A percentile compares a stretch with the other conserved stretches of the same genome.
Evolutionary conservation across 2,113 vertebrate species (phyloP).

Genomic region (Ptilorrhoa leucosticta): DNA sequence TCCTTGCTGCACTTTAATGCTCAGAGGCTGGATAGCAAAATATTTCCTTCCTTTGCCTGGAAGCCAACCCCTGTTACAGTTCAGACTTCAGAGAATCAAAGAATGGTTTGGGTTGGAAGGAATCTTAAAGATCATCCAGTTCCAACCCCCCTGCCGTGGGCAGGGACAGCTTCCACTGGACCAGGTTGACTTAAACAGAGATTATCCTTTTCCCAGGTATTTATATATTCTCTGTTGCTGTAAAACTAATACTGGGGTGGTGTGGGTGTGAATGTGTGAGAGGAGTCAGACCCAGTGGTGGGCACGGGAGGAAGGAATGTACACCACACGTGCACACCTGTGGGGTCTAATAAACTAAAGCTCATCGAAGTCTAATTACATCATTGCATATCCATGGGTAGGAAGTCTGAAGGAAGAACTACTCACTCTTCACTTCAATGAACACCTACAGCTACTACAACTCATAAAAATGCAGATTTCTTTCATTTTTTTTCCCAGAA

Average conservation of each 20-base stretch:
- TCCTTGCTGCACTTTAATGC: neutral
- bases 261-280: neutral
- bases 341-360: neutral
- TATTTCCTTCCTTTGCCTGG: neutral
- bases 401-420: slow-evolving; percentile 17
- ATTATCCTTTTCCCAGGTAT: neutral
- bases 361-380: neutral
- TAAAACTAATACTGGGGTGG: neutral
- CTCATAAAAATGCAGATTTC: neutral
- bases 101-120: neutral
- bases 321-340: neutral
- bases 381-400: neutral
- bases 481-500: neutral
- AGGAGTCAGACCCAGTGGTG: neutral
- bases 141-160: neutral
- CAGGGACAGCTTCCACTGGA: neutral
- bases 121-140: neutral
- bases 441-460: neutral
- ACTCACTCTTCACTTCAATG: neutral
- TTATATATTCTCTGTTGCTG: neutral
- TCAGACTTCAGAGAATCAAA: neutral
- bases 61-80: neutral
- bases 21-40: neutral
- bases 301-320: neutral
- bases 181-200: neutral